phyloP scores from a whole-genome alignment of 2,113 vertebrate species.

The Pelobates fuscus region DNA sequence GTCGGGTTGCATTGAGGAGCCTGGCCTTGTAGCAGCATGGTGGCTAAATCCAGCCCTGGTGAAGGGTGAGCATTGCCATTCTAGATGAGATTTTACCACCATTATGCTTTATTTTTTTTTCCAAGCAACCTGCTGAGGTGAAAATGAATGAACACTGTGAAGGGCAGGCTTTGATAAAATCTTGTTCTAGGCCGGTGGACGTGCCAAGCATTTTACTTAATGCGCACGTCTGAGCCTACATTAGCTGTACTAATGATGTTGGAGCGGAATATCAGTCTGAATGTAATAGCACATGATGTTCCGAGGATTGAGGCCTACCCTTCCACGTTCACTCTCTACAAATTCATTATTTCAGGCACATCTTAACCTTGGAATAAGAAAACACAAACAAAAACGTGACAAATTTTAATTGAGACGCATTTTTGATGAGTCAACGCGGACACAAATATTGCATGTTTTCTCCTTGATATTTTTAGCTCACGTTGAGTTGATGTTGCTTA shows the following conservation, averaged over 20 bases:
- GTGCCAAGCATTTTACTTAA: neutral
- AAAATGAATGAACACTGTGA: slow-evolving; percentile 20
- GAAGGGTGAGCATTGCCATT: neutral
- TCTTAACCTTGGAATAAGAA: neutral
- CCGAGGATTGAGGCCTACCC: neutral
- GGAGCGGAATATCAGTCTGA: neutral
- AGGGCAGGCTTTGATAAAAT: slow-evolving; percentile 22
- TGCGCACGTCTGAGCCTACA: neutral
- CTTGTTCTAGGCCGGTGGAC: neutral
- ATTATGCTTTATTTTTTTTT: neutral
- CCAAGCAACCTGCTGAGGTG: neutral
- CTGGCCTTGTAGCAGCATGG: too few species aligned
- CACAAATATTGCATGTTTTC: neutral
- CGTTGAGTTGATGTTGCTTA: slow-evolving; percentile 9
- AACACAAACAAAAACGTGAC: neutral
- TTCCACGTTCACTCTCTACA: too few species aligned
- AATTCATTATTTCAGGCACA: neutral
- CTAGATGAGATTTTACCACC: neutral
- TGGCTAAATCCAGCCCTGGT: too few species aligned
- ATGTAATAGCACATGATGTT: slow-evolving; percentile 30
- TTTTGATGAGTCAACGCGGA: slow-evolving; percentile 2
- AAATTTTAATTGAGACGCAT: neutral
- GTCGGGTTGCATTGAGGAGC: too few species aligned
- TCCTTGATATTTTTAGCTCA: slow-evolving; percentile 28
- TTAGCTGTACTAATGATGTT: neutral